Evolutionary conservation across 2,888 invertebrate species (phyloP).

Genomic region (Meteorus cinctellus): DNA sequence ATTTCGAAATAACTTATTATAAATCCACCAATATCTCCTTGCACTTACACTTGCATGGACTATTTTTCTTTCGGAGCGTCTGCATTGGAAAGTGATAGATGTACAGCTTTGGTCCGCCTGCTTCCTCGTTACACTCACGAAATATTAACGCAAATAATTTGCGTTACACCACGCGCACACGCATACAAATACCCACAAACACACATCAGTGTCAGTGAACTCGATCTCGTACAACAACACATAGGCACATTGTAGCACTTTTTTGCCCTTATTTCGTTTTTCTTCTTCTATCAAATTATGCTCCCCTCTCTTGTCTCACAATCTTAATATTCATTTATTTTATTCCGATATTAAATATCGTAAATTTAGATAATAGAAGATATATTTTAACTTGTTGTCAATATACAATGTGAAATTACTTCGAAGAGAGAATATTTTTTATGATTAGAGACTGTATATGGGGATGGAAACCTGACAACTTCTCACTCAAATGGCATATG

Average conservation of each 20-base stretch:
- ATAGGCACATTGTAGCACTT: not conserved
- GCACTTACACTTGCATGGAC: slow-evolving; percentile 94
- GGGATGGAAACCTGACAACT: slow-evolving; percentile 10
- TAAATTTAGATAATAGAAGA: not conserved
- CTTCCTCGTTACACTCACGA: not conserved
- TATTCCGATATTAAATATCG: too few relatives aligned
- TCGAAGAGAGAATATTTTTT: not conserved
- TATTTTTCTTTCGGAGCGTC: slow-evolving; percentile 94
- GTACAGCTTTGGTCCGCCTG: slow-evolving; percentile 21
- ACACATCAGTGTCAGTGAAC: slow-evolving; percentile 1
- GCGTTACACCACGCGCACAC: slow-evolving; percentile 1
- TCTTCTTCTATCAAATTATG: not conserved
- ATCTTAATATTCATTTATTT: not conserved
- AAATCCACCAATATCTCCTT: not conserved
- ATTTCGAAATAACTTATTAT: too few relatives aligned
- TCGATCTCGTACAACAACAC: not conserved
- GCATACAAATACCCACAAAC: not conserved
- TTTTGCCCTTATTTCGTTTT: not conserved
- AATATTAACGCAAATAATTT: slow-evolving; percentile 6
- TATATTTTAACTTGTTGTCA: not conserved
- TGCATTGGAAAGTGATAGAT: slow-evolving; percentile 79
- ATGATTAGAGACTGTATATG: not conserved
- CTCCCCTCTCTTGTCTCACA: not conserved
- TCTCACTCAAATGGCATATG: not conserved
- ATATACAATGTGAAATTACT: not conserved